These are phyloP conservation scores for Melikaiella ostensackeni DNA, from an alignment of 2,888 invertebrate genomes.

Conservation along the genomic window DNA sequence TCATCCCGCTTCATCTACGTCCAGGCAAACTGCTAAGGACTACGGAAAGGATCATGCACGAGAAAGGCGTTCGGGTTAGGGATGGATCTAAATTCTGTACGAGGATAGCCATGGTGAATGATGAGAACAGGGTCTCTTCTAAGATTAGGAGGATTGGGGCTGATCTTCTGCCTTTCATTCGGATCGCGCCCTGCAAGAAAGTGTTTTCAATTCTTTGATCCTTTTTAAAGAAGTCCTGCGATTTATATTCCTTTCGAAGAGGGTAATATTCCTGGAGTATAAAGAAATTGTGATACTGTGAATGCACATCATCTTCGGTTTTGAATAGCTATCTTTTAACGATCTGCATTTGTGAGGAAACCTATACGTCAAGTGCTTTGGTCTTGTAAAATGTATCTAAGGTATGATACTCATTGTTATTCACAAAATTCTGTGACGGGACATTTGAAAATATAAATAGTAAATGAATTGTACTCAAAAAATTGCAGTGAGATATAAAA, in stretches of 20 bases:
- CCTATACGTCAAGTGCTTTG: constrained; percentile 1
- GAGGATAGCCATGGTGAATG: constrained; percentile 1
- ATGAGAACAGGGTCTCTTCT: background rate
- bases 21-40: constrained; percentile 33
- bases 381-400: background rate
- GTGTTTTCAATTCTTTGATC: constrained; percentile 11
- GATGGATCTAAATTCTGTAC: constrained; percentile 23
- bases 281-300: background rate
- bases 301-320: constrained; percentile 33
- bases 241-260: constrained; percentile 13
- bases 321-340: constrained; percentile 20
- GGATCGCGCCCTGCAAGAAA: constrained; percentile 3
- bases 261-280: background rate
- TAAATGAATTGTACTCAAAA: constrained; percentile 7
- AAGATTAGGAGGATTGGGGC: constrained; percentile 6
- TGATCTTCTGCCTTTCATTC: constrained; percentile 27
- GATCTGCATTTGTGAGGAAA: constrained; percentile 5
- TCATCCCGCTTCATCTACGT: constrained; percentile 34
- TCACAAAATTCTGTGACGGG: background rate
- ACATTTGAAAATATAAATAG: background rate
- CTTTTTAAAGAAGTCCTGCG: constrained; percentile 8
- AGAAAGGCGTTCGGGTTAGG: constrained; percentile 16
- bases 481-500: constrained; percentile 23
- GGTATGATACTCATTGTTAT: constrained; percentile 3
- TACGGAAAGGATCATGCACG: constrained; percentile 8